These are phyloP conservation scores for Eulemur macaco DNA, from an alignment of 2,113 vertebrate species.

Conservation along the genomic window DNA sequence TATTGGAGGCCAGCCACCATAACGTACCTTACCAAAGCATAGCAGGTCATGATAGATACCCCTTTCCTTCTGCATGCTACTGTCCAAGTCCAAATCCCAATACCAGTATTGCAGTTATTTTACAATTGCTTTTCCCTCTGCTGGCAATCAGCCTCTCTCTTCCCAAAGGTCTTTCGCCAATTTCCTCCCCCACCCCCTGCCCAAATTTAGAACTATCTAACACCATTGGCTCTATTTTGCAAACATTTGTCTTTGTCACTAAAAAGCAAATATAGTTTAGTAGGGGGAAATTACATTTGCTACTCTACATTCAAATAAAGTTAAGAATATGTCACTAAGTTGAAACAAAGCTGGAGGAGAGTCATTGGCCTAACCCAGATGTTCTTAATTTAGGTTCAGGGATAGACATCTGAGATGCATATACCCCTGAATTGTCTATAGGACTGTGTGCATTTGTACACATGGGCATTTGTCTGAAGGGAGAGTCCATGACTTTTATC, in stretches of 20 bases:
- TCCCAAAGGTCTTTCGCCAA: background rate
- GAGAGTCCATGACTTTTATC: background rate
- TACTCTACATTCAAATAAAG: conserved; percentile 2
- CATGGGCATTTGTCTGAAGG: background rate
- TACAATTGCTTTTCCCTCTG: background rate
- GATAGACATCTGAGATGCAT: no score
- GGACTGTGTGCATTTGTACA: background rate
- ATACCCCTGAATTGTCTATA: background rate
- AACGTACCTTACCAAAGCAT: background rate
- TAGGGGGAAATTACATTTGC: background rate
- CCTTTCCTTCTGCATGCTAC: background rate
- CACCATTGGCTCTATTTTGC: background rate
- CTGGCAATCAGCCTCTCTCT: background rate
- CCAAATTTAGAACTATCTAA: background rate
- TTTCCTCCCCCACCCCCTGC: background rate
- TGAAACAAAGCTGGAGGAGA: background rate
- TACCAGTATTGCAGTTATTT: background rate
- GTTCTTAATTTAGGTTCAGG: background rate
- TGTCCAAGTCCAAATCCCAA: background rate
- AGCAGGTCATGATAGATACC: background rate
- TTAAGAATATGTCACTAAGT: background rate
- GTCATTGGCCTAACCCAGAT: background rate
- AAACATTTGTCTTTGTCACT: background rate
- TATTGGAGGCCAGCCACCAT: background rate
- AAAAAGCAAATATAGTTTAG: background rate